Evolutionary conservation across 23 tunicate species (phyloP).

Genomic region (Halocynthia roretzi): DNA sequence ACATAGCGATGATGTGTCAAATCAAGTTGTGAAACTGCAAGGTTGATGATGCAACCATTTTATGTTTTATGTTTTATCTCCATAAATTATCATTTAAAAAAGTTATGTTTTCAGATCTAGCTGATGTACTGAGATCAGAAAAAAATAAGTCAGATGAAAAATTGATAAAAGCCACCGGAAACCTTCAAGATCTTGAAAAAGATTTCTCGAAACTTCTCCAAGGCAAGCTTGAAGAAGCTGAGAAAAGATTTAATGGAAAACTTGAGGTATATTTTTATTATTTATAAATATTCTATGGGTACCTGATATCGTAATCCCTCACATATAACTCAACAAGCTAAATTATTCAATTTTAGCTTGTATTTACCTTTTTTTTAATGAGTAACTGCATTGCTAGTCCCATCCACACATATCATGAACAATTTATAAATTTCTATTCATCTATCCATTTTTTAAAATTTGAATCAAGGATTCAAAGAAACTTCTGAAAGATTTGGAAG

Average conservation of each 20-base stretch:
- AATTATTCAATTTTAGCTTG: too few relatives aligned
- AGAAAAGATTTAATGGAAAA: slow-evolving; percentile 22
- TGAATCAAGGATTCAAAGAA: too few relatives aligned
- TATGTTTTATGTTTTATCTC: background rate
- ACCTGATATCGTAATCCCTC: background rate
- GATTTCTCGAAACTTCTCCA: slow-evolving; percentile 11
- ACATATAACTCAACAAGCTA: too few relatives aligned
- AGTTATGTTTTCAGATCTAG: slow-evolving; percentile 24
- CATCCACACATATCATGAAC: too few relatives aligned
- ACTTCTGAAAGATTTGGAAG: background rate
- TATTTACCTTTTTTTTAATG: too few relatives aligned
- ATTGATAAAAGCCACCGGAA: background rate
- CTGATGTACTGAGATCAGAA: slow-evolving; percentile 41
- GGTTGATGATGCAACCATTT: slow-evolving; percentile 13
- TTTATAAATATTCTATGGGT: background rate
- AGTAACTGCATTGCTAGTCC: too few relatives aligned
- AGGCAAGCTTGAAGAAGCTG: slow-evolving; percentile 1
- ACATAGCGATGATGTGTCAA: slow-evolving; percentile 65
- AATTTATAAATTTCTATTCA: too few relatives aligned
- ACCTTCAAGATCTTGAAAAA: slow-evolving; percentile 9
- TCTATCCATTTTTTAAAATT: too few relatives aligned
- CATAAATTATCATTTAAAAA: background rate
- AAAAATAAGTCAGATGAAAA: slow-evolving; percentile 31
- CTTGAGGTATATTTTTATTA: background rate
- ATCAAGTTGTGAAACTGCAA: slow-evolving; percentile 52